Evolutionary conservation across 2,113 vertebrate genomes (phyloP), one percentile per base, ranked within the genome.

Genomic region (Thryonomys swinderianus): DNA sequence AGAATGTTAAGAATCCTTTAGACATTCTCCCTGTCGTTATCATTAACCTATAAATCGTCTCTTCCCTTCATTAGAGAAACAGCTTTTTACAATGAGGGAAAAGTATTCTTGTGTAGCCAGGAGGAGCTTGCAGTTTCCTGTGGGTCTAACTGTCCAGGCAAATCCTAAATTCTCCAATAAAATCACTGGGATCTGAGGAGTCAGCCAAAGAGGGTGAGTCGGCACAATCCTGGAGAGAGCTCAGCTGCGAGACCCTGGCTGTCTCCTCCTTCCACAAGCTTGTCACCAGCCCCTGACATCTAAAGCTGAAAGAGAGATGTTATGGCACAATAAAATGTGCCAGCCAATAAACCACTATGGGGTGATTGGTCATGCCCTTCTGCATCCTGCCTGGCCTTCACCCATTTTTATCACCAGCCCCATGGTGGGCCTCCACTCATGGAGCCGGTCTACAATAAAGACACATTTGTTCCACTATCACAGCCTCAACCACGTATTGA

Each of bases 281-380:
- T 96, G 90, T 96, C 93, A 95, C 96, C 94, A 96, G 96, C 88
- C 87, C 91, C 88, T 96, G 93, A 85, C 95, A 94, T 96, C 95
- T 97, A 92, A 97, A 93, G 96, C 95, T 53, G 61, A 88, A 88
- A 96, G 79, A 73, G 90, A 86, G 83, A 21, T 73, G 81, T 96
- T 86, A 89, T 0, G 90, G 57, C 92, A 94, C 88, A 98, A 96
- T 93, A 96, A 98, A 98, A 74, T 0, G 37, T 51, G 93, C n/a
- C 84, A 42, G 85, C 89, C 96, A 69, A 83, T 98, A 97, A 98
- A 96, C 80, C 48, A 14, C 48, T 69, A 13, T 92, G 90, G 87
- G 80, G n/a, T 81, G 95, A 97, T 95, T 97, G 97, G 97, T 97
- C 93, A 88, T 88, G 96, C 85, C 91, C 80, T 67, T 84, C 88